phyloP scores from a whole-genome alignment of 2,797 vertebrate genomes.

The Galagoides demidoff region DNA sequence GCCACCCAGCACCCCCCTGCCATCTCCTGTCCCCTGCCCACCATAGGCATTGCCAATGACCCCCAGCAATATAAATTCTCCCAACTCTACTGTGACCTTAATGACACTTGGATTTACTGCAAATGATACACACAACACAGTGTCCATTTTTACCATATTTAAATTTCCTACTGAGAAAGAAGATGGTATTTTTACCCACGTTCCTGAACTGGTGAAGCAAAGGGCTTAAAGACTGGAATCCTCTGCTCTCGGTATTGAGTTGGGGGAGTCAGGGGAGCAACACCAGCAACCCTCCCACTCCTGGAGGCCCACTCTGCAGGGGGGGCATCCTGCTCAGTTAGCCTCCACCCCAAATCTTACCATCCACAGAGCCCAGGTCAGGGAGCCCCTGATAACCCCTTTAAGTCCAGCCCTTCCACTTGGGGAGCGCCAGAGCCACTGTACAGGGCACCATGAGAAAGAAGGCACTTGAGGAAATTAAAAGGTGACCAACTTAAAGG shows the following conservation, averaged over 20 bases:
- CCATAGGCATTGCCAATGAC: rapidly evolving
- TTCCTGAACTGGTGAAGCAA: neutral
- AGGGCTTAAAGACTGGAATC: neutral
- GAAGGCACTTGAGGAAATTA: slow-evolving; percentile 67
- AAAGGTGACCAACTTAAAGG: slow-evolving; percentile 80
- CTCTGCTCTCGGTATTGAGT: neutral
- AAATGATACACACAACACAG: neutral
- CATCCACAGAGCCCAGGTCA: neutral
- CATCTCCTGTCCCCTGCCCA: neutral
- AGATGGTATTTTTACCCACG: neutral
- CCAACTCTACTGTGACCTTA: neutral
- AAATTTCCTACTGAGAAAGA: slow-evolving; percentile 12
- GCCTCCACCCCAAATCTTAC: neutral
- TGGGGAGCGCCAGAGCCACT: rapidly evolving
- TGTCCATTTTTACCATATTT: slow-evolving; percentile 29
- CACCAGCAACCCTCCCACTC: neutral
- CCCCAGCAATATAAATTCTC: neutral
- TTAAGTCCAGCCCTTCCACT: neutral
- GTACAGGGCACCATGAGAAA: slow-evolving; percentile 24
- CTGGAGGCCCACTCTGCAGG: neutral
- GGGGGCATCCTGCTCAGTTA: neutral
- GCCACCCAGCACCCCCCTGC: neutral
- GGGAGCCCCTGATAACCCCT: neutral
- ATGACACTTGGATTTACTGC: neutral
- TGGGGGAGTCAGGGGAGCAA: neutral